phyloP scores from a whole-genome alignment of 2,797 vertebrate species.

The Poeciliopsis paucimaculata region DNA sequence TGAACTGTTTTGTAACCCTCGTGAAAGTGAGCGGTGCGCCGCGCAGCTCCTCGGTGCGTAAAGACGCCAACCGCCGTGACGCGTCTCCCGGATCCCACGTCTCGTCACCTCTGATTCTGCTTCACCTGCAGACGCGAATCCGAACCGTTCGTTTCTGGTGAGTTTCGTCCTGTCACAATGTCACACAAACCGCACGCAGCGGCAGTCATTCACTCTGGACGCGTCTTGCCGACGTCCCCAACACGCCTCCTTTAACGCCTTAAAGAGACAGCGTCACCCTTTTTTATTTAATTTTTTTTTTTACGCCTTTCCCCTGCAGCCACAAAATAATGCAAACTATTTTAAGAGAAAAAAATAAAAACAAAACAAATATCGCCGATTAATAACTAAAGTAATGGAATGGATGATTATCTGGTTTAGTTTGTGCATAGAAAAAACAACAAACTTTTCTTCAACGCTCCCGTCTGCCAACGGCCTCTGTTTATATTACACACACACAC shows the following conservation, averaged over 20 bases:
- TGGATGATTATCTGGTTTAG: not conserved
- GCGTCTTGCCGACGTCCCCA: constrained; percentile 36
- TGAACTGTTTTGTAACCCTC: constrained; percentile 30
- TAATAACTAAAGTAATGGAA: not conserved
- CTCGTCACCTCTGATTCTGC: not conserved
- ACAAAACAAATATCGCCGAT: not conserved
- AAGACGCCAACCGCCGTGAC: constrained; percentile 10
- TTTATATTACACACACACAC: constrained; percentile 31
- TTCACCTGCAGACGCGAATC: not conserved
- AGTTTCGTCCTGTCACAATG: constrained; percentile 56
- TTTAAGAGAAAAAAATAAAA: not conserved
- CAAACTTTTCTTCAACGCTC: not conserved
- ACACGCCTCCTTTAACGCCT: constrained; percentile 64
- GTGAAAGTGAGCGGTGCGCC: constrained; percentile 9
- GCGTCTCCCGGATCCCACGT: constrained; percentile 23
- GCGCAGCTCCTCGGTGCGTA: constrained; percentile 32
- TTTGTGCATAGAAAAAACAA: not conserved
- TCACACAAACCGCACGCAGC: constrained; percentile 47
- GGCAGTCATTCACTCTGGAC: constrained; percentile 55
- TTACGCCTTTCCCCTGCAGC: not conserved
- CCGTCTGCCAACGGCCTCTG: constrained; percentile 13
- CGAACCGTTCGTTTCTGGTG: constrained; percentile 1
- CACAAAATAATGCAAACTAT: not conserved
- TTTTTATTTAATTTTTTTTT: too few relatives aligned
- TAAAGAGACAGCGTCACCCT: constrained; percentile 68